Evolutionary conservation across 2,797 vertebrate genomes (phyloP).

Genomic region (Melanotaenia pygmaea): DNA sequence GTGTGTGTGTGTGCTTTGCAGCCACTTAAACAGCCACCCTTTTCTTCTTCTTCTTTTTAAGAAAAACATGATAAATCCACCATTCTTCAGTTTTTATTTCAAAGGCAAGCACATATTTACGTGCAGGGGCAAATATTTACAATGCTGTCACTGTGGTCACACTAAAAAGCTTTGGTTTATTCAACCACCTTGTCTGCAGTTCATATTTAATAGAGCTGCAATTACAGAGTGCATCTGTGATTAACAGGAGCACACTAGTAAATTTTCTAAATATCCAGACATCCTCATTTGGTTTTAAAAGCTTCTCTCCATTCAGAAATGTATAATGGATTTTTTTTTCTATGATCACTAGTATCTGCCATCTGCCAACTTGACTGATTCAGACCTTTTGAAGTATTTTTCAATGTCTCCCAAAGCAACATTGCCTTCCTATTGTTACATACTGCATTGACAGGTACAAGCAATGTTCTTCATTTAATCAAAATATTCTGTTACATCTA

Average conservation of each 20-base stretch:
- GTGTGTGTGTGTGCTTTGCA: constrained; percentile 25
- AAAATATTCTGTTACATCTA: background rate
- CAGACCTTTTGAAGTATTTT: background rate
- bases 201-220: constrained; percentile 6
- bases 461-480: background rate
- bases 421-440: background rate
- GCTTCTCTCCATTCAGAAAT: background rate
- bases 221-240: constrained; percentile 6
- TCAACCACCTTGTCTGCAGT: constrained; percentile 8
- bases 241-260: background rate
- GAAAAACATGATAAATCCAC: background rate
- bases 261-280: background rate
- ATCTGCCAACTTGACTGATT: background rate
- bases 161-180: constrained; percentile 13
- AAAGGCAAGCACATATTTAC: constrained; percentile 60
- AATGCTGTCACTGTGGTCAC: constrained; percentile 59
- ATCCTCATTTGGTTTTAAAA: background rate
- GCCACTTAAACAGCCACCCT: background rate
- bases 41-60: background rate
- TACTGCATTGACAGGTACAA: background rate
- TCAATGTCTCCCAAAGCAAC: background rate
- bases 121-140: constrained; percentile 53
- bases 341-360: background rate
- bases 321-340: background rate
- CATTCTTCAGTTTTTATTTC: constrained; percentile 8